Evolutionary conservation across 2,888 invertebrate species (phyloP).

Genomic region (Rhamnusium bicolor): DNA sequence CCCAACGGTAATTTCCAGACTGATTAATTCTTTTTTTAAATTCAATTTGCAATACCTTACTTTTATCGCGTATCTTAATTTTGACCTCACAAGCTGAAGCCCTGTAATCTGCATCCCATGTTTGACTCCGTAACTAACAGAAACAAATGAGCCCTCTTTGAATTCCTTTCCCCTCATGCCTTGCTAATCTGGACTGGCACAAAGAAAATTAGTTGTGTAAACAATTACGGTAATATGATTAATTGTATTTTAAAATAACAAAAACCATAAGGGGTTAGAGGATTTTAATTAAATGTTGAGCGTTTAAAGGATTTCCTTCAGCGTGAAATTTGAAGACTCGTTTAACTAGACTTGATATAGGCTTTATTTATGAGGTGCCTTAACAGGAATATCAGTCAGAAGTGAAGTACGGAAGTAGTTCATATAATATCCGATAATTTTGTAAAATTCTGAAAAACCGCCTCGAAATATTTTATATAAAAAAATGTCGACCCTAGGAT

Average conservation of each 20-base stretch:
- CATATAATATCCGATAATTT: too few relatives aligned
- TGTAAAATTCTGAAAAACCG: too few relatives aligned
- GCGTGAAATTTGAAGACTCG: slow-evolving; percentile 14
- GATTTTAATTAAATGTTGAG: slow-evolving; percentile 29
- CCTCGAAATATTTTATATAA: too few relatives aligned
- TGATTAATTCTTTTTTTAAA: slow-evolving; percentile 19
- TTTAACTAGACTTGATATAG: slow-evolving; percentile 11
- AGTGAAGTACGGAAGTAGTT: background rate
- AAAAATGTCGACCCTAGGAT: too few relatives aligned
- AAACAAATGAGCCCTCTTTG: slow-evolving; percentile 59
- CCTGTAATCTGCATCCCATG: slow-evolving; percentile 49
- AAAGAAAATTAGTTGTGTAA: slow-evolving; percentile 61
- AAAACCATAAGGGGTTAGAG: slow-evolving; percentile 38
- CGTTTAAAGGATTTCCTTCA: slow-evolving; percentile 21
- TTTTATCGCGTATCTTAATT: slow-evolving; percentile 22
- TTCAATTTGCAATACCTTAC: slow-evolving; percentile 19
- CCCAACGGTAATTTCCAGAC: slow-evolving; percentile 2
- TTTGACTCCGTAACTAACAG: slow-evolving; percentile 60
- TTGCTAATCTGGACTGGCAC: slow-evolving; percentile 55
- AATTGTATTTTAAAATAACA: slow-evolving; percentile 54
- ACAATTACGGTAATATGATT: slow-evolving; percentile 61
- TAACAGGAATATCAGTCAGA: slow-evolving; percentile 4
- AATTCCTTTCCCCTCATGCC: slow-evolving; percentile 50
- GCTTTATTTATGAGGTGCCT: slow-evolving; percentile 2
- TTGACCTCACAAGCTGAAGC: slow-evolving; percentile 20